Conservation (phyloP, 2,888 invertebrate species). For the Rhagonycha fulva region DNA sequence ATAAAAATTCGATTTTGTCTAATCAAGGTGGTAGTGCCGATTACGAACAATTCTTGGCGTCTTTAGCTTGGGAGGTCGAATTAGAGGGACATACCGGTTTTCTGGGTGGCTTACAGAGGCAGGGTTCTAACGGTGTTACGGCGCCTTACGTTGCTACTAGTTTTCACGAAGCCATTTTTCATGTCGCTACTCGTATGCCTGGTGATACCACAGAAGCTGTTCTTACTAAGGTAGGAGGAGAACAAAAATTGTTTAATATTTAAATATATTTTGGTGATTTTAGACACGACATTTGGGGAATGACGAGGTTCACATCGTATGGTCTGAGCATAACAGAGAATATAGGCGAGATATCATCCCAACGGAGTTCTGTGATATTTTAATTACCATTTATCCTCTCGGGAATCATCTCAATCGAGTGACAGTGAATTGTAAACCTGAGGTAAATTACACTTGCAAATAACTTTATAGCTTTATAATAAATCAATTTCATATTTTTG, state of each 20-base stretch:
- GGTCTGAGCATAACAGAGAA: slow-evolving; percentile 96
- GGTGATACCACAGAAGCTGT: slow-evolving; percentile 86
- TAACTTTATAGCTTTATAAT: not conserved
- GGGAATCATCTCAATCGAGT: slow-evolving; percentile 84
- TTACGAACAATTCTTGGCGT: slow-evolving; percentile 80
- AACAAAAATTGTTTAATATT: not conserved
- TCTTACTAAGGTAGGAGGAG: slow-evolving; percentile 71
- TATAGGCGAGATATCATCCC: slow-evolving; percentile 96
- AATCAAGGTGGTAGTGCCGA: slow-evolving; percentile 91
- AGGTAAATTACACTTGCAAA: slow-evolving; percentile 60
- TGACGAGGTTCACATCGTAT: slow-evolving; percentile 98
- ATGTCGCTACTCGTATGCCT: slow-evolving; percentile 97
- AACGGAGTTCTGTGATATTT: slow-evolving; percentile 98
- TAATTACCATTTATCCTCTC: slow-evolving; percentile 94
- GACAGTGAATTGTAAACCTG: slow-evolving; percentile 85
- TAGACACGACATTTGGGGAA: slow-evolving; percentile 94
- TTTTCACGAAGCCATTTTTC: slow-evolving; percentile 92
- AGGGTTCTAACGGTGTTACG: slow-evolving; percentile 87
- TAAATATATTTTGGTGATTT: slow-evolving; percentile 37
- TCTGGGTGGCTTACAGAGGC: slow-evolving; percentile 89
- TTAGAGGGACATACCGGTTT: slow-evolving; percentile 94
- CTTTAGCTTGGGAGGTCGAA: slow-evolving; percentile 83
- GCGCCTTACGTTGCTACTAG: slow-evolving; percentile 96
- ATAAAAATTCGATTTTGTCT: slow-evolving; percentile 89
- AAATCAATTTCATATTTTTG: too few relatives aligned